Conservation (phyloP, 2,797 vertebrate species). For the Alfaro cultratus region DNA sequence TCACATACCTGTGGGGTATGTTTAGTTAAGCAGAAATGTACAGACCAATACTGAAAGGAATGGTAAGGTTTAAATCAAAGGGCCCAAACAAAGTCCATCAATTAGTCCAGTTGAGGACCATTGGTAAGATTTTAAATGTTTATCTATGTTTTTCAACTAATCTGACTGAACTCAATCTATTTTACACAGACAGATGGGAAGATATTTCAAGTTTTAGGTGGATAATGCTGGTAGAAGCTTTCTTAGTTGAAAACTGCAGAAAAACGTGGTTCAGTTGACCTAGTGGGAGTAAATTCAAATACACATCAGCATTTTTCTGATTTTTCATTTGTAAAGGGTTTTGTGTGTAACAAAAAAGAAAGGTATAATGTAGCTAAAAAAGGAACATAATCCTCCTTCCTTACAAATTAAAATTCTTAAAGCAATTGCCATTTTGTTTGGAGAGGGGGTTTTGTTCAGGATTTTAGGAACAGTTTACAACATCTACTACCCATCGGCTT, state of each 20-base stretch:
- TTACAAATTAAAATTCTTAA: neutral
- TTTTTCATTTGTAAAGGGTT: neutral
- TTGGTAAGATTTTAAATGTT: neutral
- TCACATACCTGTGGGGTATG: constrained; percentile 25
- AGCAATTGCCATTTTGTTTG: no score
- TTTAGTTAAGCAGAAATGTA: constrained; percentile 25
- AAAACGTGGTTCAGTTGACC: neutral
- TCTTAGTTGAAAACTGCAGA: neutral
- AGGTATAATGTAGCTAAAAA: neutral
- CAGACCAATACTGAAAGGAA: neutral
- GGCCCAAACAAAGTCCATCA: neutral
- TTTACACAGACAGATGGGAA: neutral
- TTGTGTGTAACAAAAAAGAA: neutral
- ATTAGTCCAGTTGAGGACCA: neutral
- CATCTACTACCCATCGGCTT: neutral
- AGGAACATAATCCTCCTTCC: neutral
- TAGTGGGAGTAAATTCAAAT: neutral
- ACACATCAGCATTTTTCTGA: neutral
- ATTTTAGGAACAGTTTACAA: neutral
- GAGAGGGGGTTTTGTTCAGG: neutral
- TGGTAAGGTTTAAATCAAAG: neutral
- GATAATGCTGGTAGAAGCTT: neutral
- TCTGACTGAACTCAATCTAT: neutral
- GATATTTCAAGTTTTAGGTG: neutral
- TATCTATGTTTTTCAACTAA: neutral